Evolutionary conservation across 2,888 invertebrate genomes (phyloP).

Genomic region (Acanthococcus lagerstroemiae): DNA sequence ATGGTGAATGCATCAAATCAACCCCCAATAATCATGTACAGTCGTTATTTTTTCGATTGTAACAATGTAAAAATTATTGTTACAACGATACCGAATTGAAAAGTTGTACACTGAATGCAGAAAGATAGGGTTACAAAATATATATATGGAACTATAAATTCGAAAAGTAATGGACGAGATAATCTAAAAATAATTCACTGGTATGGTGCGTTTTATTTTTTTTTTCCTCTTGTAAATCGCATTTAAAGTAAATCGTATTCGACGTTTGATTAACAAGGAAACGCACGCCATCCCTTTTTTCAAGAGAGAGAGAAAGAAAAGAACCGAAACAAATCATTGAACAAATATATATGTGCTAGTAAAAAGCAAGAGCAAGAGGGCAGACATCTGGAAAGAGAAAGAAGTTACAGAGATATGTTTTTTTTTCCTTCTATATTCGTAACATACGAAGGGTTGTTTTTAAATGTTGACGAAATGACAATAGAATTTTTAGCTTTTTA

Average conservation of each 20-base stretch:
- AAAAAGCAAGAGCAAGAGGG: not conserved
- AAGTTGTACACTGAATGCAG: not conserved
- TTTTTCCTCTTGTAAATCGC: constrained; percentile 25
- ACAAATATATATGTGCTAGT: constrained; percentile 14
- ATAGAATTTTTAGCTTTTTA: constrained; percentile 26
- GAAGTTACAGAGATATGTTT: constrained; percentile 15
- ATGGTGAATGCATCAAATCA: no score
- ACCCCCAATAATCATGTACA: no score
- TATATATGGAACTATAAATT: no score
- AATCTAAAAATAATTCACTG: constrained; percentile 29
- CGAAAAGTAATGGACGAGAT: constrained; percentile 26
- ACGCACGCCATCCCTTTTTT: constrained; percentile 4
- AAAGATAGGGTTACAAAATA: constrained; percentile 27
- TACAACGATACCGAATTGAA: not conserved
- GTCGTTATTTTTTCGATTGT: no score
- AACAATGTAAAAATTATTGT: constrained; percentile 13
- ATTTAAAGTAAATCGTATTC: constrained; percentile 30
- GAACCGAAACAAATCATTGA: constrained; percentile 11
- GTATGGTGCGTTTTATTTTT: not conserved
- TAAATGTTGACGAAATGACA: constrained; percentile 28
- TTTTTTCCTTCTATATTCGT: not conserved
- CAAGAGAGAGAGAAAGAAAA: not conserved
- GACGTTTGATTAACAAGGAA: constrained; percentile 24
- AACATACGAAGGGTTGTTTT: constrained; percentile 25
- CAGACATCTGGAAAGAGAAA: not conserved